Percentiles rank a stretch among this genome's conserved stretches.
These are phyloP conservation scores for Melanophora roralis DNA, from an alignment of 2,888 invertebrate species.

Conservation along the genomic window DNA sequence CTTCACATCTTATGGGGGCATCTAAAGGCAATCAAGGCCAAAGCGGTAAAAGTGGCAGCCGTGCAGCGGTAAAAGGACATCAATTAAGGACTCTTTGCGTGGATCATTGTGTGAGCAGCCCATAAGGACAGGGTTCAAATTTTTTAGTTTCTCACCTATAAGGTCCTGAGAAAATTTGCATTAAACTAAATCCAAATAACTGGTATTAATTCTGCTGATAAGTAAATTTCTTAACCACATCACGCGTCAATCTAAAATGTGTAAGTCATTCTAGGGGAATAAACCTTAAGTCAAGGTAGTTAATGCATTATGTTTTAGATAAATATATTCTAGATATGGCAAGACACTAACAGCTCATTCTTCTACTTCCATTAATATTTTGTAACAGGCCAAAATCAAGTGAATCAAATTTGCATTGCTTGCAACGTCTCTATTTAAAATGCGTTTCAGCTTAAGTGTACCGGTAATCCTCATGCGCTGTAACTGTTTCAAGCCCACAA, in stretches of 20 bases:
- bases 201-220: slow-evolving; percentile 71
- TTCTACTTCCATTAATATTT: slow-evolving; percentile 85
- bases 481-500: slow-evolving; percentile 87
- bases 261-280: slow-evolving; percentile 87
- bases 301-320: slow-evolving; percentile 87
- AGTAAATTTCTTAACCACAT: slow-evolving; percentile 88
- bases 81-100: slow-evolving; percentile 87
- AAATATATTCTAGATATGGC: slow-evolving; percentile 87
- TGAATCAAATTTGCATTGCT: slow-evolving; percentile 90
- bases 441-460: slow-evolving; percentile 83
- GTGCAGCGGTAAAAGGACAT: slow-evolving; percentile 86
- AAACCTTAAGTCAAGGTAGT: slow-evolving; percentile 86
- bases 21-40: slow-evolving; percentile 86
- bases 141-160: slow-evolving; percentile 83
- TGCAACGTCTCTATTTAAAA: slow-evolving; percentile 88
- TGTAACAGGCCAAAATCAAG: slow-evolving; percentile 86
- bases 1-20: slow-evolving; percentile 89
- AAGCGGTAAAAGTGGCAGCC: slow-evolving; percentile 84
- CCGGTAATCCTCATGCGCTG: slow-evolving; percentile 88
- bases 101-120: slow-evolving; percentile 90
- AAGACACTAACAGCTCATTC: slow-evolving; percentile 90
- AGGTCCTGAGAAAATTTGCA: slow-evolving; percentile 87
- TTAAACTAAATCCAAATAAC: slow-evolving; percentile 78
- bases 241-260: slow-evolving; percentile 86
- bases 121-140: slow-evolving; percentile 85